phyloP scores from a whole-genome alignment of 2,113 vertebrate genomes.

The Ammodytes marinus region DNA sequence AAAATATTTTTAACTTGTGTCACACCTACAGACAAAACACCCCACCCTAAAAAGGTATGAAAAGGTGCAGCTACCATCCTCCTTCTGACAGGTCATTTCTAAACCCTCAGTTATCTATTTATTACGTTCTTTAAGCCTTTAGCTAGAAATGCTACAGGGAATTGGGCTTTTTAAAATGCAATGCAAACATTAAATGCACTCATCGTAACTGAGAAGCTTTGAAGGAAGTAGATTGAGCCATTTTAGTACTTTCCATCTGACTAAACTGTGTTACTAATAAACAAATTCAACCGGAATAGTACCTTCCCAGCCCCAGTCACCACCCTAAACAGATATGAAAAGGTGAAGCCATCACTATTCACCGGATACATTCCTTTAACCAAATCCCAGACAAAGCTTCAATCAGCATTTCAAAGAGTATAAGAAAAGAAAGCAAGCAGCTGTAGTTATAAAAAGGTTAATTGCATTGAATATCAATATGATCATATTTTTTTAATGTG shows the following conservation, averaged over 20 bases:
- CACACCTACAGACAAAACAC: background rate
- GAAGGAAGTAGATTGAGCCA: background rate
- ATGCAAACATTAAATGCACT: background rate
- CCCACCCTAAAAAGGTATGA: too few relatives aligned
- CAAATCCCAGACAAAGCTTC: too few relatives aligned
- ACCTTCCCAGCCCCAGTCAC: background rate
- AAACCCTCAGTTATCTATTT: too few relatives aligned
- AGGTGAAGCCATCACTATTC: too few relatives aligned
- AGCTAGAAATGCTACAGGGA: background rate
- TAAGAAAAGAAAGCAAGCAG: too few relatives aligned
- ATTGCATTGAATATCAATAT: background rate
- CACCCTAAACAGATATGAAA: background rate
- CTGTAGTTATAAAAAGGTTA: background rate
- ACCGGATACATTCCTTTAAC: too few relatives aligned
- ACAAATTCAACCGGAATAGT: background rate
- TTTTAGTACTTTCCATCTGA: too few relatives aligned
- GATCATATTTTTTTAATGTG: background rate
- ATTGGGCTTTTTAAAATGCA: background rate
- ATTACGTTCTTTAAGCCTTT: background rate
- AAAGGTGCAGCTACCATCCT: background rate
- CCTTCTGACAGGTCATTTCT: background rate
- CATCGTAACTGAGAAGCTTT: too few relatives aligned
- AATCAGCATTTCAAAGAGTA: too few relatives aligned
- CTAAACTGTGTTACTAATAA: background rate
- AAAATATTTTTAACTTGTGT: background rate